These are phyloP conservation scores for Pollenia angustigena DNA, from an alignment of 2,888 invertebrate species.

Conservation along the genomic window DNA sequence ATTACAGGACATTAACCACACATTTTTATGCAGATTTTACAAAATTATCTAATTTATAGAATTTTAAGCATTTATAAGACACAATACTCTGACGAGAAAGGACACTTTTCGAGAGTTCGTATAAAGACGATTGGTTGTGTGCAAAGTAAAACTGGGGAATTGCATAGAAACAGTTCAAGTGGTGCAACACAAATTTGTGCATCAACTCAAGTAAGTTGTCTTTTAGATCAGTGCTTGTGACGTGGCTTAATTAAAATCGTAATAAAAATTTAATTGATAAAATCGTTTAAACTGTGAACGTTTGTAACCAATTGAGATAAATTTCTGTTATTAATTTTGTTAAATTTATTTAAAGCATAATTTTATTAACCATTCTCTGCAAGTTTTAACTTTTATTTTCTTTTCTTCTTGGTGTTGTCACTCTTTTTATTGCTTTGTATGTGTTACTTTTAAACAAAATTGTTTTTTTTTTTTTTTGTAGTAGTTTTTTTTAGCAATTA, in stretches of 20 bases:
- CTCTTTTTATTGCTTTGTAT: not conserved
- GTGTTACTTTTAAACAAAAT: not conserved
- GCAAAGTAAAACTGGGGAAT: constrained; percentile 86
- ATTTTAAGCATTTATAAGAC: constrained; percentile 55
- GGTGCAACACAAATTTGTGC: constrained; percentile 84
- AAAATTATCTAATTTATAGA: not conserved
- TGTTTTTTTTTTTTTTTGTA: not conserved
- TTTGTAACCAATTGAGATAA: not conserved
- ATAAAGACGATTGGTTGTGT: constrained; percentile 26
- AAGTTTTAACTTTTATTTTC: constrained; percentile 1
- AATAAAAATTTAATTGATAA: constrained; percentile 16
- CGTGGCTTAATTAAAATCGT: not conserved
- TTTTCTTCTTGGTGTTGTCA: not conserved
- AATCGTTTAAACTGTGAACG: not conserved
- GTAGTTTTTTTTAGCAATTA: constrained; percentile 37
- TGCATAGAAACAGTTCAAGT: constrained; percentile 86
- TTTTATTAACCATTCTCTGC: constrained; percentile 40
- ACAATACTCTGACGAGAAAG: constrained; percentile 34
- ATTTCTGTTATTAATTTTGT: constrained; percentile 7
- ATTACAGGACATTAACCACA: constrained; percentile 19
- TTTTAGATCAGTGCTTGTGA: not conserved
- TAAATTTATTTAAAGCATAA: constrained; percentile 54
- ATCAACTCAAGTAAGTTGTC: constrained; percentile 83
- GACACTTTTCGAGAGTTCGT: constrained; percentile 51
- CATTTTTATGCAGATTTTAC: constrained; percentile 8